Percentiles rank a stretch among this genome's conserved stretches.
These are phyloP conservation scores for Cydia splendana DNA, from an alignment of 1,140 invertebrate genomes.

Conservation along the genomic window DNA sequence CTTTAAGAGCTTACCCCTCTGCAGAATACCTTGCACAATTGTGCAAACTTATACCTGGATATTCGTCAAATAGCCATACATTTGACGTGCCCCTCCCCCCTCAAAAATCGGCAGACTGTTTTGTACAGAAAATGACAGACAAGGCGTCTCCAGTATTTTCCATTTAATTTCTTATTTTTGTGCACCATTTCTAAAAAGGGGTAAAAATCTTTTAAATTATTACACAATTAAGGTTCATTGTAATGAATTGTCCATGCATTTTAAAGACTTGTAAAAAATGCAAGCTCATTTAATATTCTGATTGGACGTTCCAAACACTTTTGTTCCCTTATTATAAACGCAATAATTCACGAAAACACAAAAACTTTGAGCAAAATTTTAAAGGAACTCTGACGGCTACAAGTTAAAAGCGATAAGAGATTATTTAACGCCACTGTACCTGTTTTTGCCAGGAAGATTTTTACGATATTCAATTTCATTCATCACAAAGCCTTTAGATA, in stretches of 20 bases:
- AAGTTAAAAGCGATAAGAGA: not conserved
- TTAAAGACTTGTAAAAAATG: constrained; percentile 14
- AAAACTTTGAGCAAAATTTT: constrained; percentile 41
- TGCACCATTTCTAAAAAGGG: not conserved
- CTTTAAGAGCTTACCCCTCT: no score
- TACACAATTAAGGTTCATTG: constrained; percentile 11
- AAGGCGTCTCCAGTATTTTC: no score
- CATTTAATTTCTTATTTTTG: not conserved
- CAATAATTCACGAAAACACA: constrained; percentile 40
- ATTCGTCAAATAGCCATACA: no score
- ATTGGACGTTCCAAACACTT: constrained; percentile 37
- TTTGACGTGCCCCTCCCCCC: no score
- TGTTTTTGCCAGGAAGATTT: not conserved
- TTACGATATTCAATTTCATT: not conserved
- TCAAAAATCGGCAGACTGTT: no score
- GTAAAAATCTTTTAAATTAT: not conserved
- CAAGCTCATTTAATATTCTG: constrained; percentile 34
- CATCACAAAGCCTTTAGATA: not conserved
- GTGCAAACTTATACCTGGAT: no score
- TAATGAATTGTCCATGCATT: constrained; percentile 28
- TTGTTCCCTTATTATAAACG: constrained; percentile 38
- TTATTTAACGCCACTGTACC: not conserved
- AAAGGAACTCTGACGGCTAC: constrained; percentile 24
- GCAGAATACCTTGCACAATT: no score
- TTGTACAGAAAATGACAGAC: no score